Percentiles rank a stretch among this genome's conserved stretches.
These are phyloP conservation scores for Semnopithecus entellus DNA, from an alignment of 2,113 vertebrate genomes.

Conservation along the genomic window DNA sequence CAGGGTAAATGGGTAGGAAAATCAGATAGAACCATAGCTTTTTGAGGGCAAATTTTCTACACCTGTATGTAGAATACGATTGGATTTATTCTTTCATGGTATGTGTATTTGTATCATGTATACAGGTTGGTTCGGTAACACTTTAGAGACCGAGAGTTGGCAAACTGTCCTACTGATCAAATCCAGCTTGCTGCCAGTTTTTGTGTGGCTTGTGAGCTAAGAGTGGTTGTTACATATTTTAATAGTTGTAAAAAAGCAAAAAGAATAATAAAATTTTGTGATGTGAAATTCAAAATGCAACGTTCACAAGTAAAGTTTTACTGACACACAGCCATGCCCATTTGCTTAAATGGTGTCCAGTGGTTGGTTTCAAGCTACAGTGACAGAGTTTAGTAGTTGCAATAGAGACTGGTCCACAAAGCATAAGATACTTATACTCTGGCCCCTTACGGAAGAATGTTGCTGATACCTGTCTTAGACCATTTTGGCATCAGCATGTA, in stretches of 20 bases:
- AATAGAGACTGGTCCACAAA: background rate
- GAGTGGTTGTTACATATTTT: background rate
- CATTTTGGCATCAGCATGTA: background rate
- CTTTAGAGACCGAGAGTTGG: background rate
- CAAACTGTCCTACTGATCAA: background rate
- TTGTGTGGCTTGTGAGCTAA: background rate
- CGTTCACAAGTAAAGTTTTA: background rate
- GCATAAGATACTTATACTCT: background rate
- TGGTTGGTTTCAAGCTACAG: background rate
- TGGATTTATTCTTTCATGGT: background rate
- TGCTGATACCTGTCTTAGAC: background rate
- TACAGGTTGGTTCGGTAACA: background rate
- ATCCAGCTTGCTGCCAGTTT: background rate
- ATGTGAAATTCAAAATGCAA: background rate
- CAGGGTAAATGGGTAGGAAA: background rate
- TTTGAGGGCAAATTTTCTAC: background rate
- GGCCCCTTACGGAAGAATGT: background rate
- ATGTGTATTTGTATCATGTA: background rate
- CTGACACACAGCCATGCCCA: too few relatives aligned
- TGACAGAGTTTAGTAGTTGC: too few relatives aligned
- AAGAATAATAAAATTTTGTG: background rate
- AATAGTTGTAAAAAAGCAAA: background rate
- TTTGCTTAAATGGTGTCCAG: background rate
- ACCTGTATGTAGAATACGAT: background rate
- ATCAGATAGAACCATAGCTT: background rate